Evolutionary conservation across 1,140 invertebrate genomes (phyloP).

Genomic region (Dolichoris vasculosae): DNA sequence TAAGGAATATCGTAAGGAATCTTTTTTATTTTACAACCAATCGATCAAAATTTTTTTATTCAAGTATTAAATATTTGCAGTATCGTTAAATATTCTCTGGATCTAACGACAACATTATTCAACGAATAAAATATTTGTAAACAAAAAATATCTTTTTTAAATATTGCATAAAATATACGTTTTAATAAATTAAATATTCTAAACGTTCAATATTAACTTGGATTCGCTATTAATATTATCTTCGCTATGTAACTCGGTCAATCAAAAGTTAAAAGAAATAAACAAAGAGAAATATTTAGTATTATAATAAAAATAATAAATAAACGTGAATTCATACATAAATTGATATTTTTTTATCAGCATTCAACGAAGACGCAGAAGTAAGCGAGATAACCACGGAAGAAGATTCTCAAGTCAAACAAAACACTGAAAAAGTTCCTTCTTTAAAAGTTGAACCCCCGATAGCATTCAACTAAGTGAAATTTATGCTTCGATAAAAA

Average conservation of each 20-base stretch:
- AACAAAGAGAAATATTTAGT: background rate
- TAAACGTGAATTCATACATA: background rate
- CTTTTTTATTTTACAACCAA: background rate
- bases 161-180: background rate
- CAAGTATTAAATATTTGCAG: background rate
- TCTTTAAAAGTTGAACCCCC: background rate
- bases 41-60: background rate
- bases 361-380: background rate
- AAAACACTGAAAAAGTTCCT: background rate
- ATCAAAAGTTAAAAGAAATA: background rate
- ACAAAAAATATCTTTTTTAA: background rate
- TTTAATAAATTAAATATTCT: background rate
- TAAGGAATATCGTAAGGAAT: background rate
- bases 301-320: background rate
- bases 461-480: background rate
- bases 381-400: background rate
- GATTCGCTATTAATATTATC: too few species aligned
- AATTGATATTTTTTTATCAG: conserved; percentile 2
- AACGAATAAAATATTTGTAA: background rate
- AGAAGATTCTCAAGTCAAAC: conserved; percentile 2
- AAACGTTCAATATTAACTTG: too few species aligned
- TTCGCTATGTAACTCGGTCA: too few species aligned
- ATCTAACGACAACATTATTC: background rate
- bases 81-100: background rate
- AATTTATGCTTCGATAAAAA: background rate